Conservation (phyloP, 1,140 invertebrate genomes). For the Brachionus rubens region DNA sequence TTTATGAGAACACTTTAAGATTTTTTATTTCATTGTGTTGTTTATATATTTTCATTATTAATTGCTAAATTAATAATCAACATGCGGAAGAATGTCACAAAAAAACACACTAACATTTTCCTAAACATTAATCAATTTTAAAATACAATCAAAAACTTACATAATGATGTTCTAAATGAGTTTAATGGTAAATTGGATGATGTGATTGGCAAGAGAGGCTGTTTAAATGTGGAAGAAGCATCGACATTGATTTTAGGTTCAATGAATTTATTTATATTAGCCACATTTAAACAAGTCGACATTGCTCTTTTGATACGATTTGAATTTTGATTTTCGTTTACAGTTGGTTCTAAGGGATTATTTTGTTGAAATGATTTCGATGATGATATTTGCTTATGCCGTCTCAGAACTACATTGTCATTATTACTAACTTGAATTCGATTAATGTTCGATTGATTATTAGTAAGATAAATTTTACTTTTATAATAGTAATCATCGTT, state of each 20-base stretch:
- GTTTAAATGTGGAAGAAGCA: slow-evolving; percentile 20
- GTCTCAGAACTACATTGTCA: neutral
- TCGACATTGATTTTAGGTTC: slow-evolving; percentile 22
- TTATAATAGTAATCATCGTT: slow-evolving; percentile 1
- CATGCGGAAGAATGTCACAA: too few species aligned
- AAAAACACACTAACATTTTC: too few species aligned
- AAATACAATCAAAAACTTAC: too few species aligned
- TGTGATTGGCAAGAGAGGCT: neutral
- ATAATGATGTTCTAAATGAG: slow-evolving; percentile 1
- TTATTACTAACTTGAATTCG: neutral
- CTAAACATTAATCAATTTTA: too few species aligned
- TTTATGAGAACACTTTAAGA: too few species aligned
- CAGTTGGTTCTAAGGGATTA: too few species aligned
- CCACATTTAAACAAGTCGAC: slow-evolving; percentile 16
- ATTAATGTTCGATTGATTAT: neutral
- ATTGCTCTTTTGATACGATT: slow-evolving; percentile 11
- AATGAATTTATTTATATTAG: slow-evolving; percentile 17
- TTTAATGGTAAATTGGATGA: slow-evolving; percentile 24
- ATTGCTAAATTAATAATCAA: too few species aligned
- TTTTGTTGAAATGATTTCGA: too few species aligned
- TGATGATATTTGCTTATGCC: neutral
- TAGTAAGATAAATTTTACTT: slow-evolving; percentile 5
- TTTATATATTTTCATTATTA: too few species aligned
- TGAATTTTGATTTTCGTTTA: too few species aligned
- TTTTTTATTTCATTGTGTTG: too few species aligned